Evolutionary conservation across 2,888 invertebrate species (phyloP), one percentile per base, ranked within the genome.

Genomic region (Drosophila subquinaria): DNA sequence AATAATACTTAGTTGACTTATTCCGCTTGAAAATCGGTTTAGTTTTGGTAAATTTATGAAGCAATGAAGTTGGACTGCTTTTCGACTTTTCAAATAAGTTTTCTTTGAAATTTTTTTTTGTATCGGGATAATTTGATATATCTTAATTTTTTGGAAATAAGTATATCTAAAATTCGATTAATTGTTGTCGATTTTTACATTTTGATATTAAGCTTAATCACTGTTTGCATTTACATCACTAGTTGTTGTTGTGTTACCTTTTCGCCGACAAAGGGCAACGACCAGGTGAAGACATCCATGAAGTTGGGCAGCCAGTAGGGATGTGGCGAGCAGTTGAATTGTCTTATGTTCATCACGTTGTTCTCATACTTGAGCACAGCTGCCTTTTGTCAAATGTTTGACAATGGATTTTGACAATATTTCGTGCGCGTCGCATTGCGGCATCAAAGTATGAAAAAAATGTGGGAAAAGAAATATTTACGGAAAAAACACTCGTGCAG

Each of bases 261-360:
- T 94, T 99, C 99, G 81, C 99, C 99, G 83, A 99, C 99, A 94
- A 99, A 99, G 88, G 99, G 99, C 93, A 99, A 94, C 82, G 99
- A 99, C 99, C 99, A 99, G 90, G 99, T 99, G 94, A 99, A 99
- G 68, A 99, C 99, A 94, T 99, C 99, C 99, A 99, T 99, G 94
- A 99, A 99, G 94, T 99, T 99, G 91, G 99, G 99, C 94, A 99
- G 94, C 99, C 99, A 99, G 93, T 99, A 99, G 23, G 99, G 99
- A 94, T 99, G 99, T 67, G 99, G 98, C 86, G 99, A 99, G 94
- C 99, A 99, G 94, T 99, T 99, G 94, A 99, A 99, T 95, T 99
- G 99, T 93, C 99, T 96, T 92, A 99, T 99, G 94, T 99, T 99
- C 99, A 99, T 99, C 92, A 99, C 99, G 95, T 99, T 99, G 95